These are phyloP conservation scores for Falco novaeseelandiae DNA, from an alignment of 2,797 vertebrate genomes.

Conservation along the genomic window DNA sequence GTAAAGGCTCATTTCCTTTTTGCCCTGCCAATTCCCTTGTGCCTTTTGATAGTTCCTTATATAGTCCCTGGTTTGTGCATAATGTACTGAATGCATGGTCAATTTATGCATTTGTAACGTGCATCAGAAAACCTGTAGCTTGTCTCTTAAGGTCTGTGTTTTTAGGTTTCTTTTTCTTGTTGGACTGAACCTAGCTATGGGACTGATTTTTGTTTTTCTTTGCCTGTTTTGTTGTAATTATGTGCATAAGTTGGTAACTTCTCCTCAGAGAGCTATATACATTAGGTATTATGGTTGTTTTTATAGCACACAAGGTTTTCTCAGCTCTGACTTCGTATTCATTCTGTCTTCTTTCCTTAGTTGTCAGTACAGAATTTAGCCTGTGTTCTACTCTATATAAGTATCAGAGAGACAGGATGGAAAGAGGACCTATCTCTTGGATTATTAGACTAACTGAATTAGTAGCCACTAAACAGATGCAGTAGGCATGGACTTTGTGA, in stretches of 20 bases:
- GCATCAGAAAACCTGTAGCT: background rate
- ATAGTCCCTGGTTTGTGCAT: background rate
- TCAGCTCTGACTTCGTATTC: background rate
- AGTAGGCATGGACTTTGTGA: background rate
- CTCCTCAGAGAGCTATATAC: background rate
- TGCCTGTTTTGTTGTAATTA: background rate
- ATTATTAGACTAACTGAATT: background rate
- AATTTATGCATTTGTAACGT: background rate
- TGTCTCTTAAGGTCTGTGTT: background rate
- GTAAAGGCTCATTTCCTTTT: constrained; percentile 35
- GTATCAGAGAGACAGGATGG: background rate
- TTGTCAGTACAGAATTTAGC: background rate
- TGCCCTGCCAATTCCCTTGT: background rate
- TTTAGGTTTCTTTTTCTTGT: background rate
- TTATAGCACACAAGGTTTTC: background rate
- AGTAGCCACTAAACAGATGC: background rate
- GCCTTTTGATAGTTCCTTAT: constrained; percentile 25
- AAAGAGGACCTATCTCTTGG: background rate
- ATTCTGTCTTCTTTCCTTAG: background rate
- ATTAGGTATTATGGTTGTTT: constrained; percentile 12
- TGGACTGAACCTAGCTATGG: background rate
- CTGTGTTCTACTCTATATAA: background rate
- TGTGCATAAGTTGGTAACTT: constrained; percentile 13
- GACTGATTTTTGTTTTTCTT: background rate
- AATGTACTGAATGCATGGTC: background rate